These are phyloP conservation scores for Pomacea maculata DNA, from an alignment of 1,140 invertebrate species.

Conservation along the genomic window DNA sequence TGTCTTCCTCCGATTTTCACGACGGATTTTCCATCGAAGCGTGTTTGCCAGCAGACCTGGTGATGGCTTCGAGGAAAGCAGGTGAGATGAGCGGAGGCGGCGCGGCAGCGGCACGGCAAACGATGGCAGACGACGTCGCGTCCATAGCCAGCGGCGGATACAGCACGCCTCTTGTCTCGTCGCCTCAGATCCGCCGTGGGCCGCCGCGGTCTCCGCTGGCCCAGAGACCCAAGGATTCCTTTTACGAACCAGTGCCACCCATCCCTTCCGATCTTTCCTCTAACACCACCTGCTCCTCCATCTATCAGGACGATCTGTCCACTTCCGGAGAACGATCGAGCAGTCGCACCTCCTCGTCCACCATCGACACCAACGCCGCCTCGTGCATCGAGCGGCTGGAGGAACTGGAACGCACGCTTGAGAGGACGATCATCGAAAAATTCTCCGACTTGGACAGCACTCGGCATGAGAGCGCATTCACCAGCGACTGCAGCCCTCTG, in stretches of 20 bases:
- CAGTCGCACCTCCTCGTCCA: constrained; percentile 16
- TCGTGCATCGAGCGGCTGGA: constrained; percentile 32
- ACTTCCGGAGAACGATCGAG: constrained; percentile 11
- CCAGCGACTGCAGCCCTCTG: not conserved
- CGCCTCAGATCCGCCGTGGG: constrained; percentile 15
- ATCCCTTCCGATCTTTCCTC: constrained; percentile 18
- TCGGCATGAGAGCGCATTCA: not conserved
- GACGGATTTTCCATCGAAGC: constrained; percentile 36
- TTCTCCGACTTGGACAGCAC: constrained; percentile 18
- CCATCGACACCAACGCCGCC: constrained; percentile 22
- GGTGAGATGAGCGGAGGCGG: not conserved
- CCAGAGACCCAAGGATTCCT: constrained; percentile 20
- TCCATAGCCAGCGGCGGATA: constrained; percentile 20
- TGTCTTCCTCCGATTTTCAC: constrained; percentile 30
- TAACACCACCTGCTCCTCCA: not conserved
- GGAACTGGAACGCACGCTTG: constrained; percentile 29
- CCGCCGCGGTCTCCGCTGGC: not conserved
- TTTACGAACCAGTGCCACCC: constrained; percentile 18
- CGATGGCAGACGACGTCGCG: not conserved
- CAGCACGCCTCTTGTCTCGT: constrained; percentile 25
- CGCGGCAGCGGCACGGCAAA: not conserved
- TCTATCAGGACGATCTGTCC: constrained; percentile 14
- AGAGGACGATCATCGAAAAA: constrained; percentile 32
- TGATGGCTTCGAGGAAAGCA: not conserved
- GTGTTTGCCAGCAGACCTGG: constrained; percentile 32